Evolutionary conservation across 1,140 invertebrate genomes (phyloP), one percentile per base, ranked within the genome.

Genomic region (Pollicipes pollicipes): DNA sequence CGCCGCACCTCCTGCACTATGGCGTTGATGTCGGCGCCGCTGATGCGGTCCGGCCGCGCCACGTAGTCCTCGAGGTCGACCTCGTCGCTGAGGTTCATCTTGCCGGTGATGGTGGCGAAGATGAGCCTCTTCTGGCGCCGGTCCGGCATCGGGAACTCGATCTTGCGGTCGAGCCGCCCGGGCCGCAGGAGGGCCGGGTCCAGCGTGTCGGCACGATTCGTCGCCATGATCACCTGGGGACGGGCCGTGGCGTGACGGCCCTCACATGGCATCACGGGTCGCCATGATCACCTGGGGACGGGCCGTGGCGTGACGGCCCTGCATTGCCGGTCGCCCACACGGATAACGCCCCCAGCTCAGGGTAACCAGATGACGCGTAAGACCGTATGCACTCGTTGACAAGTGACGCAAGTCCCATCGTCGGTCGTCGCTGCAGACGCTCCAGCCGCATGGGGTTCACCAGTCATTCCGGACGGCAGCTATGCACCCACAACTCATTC

Each of bases 41-140:
- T 98, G 76, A 99, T 98, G 81, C 93, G 91, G 79, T 99, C 97
- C 0, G 97, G 96, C 27, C 97, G 83, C 17, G 97, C 95, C 17
- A 99, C 95, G 82, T 95, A 99, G 83, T 99, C 97, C 80, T 99
- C 97, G 2, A 99, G 81, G 82, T 99, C 97, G 0, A 99, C 95
- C 80, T 99, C 97, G 79, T 99, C 97, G 74, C 93, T 96, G n/a
- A 99, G 83, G 82, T 99, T 99, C 97, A 99, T 99, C 79, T 94
- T 97, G 0, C 90, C 84, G 0, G 97, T 98, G 72, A 99, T 98
- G 0, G 97, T 99, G 26, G 94, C 90, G 82, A 99, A 99, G 72
- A 99, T 91, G 6, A 99, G 82, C 74, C 97, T 91, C 78, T 99
- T 99, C 79, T 99, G 97, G 72, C 97, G 84, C 32, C 97, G 85